These are phyloP conservation scores for Erebia epiphron DNA, from an alignment of 2,888 invertebrate genomes.

Conservation along the genomic window DNA sequence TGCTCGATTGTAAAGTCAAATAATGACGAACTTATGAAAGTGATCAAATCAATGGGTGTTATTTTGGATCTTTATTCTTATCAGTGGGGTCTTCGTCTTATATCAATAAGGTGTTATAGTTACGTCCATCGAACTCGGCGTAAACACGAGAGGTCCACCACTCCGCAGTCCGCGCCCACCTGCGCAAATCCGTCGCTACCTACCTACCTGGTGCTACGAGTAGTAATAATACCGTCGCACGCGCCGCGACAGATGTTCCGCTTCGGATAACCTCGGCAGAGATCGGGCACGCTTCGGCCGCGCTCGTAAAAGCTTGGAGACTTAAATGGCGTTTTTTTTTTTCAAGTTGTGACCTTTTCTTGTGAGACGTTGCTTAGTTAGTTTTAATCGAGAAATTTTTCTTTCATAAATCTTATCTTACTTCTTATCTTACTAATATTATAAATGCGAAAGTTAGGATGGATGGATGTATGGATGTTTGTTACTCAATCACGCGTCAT, in stretches of 20 bases:
- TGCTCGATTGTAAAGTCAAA: no score
- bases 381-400: neutral
- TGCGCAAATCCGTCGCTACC: conserved; percentile 16
- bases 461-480: no score
- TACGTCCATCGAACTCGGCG: conserved; percentile 6
- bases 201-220: conserved; percentile 17
- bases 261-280: conserved; percentile 50
- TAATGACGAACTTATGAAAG: no score
- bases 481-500: no score
- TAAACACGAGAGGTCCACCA: conserved; percentile 11
- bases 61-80: neutral
- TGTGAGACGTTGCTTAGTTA: neutral
- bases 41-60: no score
- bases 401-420: no score
- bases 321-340: conserved; percentile 3
- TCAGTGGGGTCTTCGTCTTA: neutral
- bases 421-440: no score
- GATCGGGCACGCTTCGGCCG: conserved; percentile 41
- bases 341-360: conserved; percentile 14
- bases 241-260: conserved; percentile 61
- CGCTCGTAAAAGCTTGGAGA: conserved; percentile 12
- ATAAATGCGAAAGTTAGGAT: neutral
- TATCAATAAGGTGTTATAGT: neutral
- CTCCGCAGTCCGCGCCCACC: conserved; percentile 2
- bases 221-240: conserved; percentile 50